Conservation (phyloP, 2,888 invertebrate genomes). For the Alloplasta piceator region DNA sequence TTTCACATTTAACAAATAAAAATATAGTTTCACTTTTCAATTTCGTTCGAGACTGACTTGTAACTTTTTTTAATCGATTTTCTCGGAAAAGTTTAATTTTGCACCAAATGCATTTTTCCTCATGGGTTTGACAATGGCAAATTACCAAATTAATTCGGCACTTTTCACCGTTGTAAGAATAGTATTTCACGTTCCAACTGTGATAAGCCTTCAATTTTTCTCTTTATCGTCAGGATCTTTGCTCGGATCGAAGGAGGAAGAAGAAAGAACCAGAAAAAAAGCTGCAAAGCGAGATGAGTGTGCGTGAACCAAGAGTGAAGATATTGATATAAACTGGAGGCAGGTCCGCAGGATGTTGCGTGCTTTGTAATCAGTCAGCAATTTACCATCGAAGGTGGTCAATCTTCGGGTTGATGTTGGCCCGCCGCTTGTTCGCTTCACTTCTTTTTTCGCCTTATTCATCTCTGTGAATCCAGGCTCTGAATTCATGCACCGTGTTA, state of each 20-base stretch:
- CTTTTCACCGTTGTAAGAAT: too few relatives aligned
- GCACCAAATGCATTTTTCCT: too few relatives aligned
- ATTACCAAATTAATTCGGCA: too few relatives aligned
- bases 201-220: not conserved
- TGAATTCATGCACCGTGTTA: not conserved
- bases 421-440: conserved; percentile 57
- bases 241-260: not conserved
- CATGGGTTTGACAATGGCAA: too few relatives aligned
- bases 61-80: too few relatives aligned
- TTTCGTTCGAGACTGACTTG: too few relatives aligned
- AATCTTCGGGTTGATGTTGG: conserved; percentile 75
- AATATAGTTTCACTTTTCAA: too few relatives aligned
- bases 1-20: not conserved
- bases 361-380: conserved; percentile 81
- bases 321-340: conserved; percentile 83
- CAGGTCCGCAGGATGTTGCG: conserved; percentile 76
- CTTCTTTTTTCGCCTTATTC: conserved; percentile 17
- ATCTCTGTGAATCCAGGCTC: too few relatives aligned
- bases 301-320: conserved; percentile 73
- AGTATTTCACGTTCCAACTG: too few relatives aligned
- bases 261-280: not conserved
- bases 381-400: conserved; percentile 82
- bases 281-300: conserved; percentile 24
- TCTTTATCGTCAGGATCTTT: conserved; percentile 8
- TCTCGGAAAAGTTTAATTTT: too few relatives aligned